Conservation (phyloP, 2,797 vertebrate genomes). For the Acrossocheilus fasciatus region DNA sequence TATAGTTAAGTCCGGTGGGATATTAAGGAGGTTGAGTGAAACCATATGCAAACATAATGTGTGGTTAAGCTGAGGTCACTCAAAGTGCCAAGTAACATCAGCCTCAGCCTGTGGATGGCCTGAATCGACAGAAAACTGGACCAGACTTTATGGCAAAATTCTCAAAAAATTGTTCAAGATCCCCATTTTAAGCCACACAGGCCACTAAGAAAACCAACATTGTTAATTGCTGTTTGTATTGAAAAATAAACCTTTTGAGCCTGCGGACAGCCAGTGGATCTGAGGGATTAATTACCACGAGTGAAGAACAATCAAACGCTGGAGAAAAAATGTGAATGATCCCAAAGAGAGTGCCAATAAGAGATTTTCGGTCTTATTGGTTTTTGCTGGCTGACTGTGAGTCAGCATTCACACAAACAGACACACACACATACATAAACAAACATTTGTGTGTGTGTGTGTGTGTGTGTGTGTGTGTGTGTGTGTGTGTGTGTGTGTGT, state of each 20-base stretch:
- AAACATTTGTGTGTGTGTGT: neutral
- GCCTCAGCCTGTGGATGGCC: neutral
- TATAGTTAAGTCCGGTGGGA: constrained; percentile 12
- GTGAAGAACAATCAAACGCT: constrained; percentile 56
- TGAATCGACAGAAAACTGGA: neutral
- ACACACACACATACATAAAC: neutral
- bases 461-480: neutral
- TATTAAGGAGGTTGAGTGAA: constrained; percentile 16
- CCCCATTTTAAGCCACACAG: neutral
- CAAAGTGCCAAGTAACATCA: neutral
- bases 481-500: too few relatives aligned
- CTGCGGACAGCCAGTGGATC: constrained; percentile 40
- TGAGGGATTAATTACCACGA: constrained; percentile 68
- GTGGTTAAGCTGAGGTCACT: constrained; percentile 18
- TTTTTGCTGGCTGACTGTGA: constrained; percentile 10
- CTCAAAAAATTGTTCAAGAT: neutral
- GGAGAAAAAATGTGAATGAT: constrained; percentile 50
- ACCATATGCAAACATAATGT: constrained; percentile 25
- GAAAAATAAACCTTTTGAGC: constrained; percentile 24
- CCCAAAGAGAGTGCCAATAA: constrained; percentile 53
- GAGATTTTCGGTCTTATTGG: constrained; percentile 44
- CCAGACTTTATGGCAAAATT: neutral
- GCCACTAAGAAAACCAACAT: constrained; percentile 22
- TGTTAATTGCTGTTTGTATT: constrained; percentile 23
- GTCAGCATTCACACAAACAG: constrained; percentile 12